These are phyloP conservation scores for Phasianus colchicus DNA, from an alignment of 2,113 vertebrate genomes.

Conservation along the genomic window DNA sequence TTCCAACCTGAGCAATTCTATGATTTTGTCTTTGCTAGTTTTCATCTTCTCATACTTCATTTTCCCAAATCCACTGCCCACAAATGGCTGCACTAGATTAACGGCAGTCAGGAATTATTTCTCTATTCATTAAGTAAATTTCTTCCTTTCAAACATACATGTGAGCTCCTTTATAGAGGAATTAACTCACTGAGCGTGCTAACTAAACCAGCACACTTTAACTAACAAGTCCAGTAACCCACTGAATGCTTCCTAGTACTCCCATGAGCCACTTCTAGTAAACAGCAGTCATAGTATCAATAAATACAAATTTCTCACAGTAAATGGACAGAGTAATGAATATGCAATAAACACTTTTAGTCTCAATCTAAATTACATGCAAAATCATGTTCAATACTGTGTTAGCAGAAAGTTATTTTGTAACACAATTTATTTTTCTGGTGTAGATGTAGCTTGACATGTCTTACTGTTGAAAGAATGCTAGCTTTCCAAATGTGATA, in stretches of 20 bases:
- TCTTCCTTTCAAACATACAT: not conserved
- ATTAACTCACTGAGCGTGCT: not conserved
- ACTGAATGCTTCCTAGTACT: not conserved
- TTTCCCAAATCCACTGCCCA: not conserved
- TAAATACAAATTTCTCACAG: not conserved
- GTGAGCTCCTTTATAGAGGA: not conserved
- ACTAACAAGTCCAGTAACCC: not conserved
- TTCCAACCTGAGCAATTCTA: too few species aligned
- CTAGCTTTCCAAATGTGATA: not conserved
- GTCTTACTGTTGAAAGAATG: not conserved
- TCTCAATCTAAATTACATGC: not conserved
- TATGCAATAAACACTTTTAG: not conserved
- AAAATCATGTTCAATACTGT: not conserved
- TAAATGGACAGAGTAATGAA: not conserved
- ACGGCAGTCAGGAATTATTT: not conserved
- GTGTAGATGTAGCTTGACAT: not conserved
- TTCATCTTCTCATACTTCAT: not conserved
- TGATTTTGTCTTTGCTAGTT: not conserved
- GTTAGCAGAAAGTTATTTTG: not conserved
- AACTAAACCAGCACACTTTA: not conserved
- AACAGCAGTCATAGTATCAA: not conserved
- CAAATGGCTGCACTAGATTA: not conserved
- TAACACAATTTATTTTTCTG: not conserved
- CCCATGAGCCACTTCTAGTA: not conserved
- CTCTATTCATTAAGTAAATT: not conserved